Evolutionary conservation across 2,888 invertebrate species (phyloP).

Genomic region (Brachylomia viminalis): DNA sequence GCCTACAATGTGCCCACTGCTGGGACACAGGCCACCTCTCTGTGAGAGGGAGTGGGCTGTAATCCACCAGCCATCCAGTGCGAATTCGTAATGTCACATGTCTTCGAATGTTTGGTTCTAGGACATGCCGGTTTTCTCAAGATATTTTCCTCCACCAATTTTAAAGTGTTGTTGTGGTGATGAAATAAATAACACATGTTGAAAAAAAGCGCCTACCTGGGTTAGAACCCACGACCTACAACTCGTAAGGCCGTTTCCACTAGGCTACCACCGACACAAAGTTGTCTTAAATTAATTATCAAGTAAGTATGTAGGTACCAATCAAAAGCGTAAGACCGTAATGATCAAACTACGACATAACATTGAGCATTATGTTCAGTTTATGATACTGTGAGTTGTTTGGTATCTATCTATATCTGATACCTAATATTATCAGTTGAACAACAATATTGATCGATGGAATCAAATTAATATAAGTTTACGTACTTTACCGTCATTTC

Average conservation of each 20-base stretch:
- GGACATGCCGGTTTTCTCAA: not conserved
- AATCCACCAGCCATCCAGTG: not conserved
- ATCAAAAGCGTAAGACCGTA: not conserved
- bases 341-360: not conserved
- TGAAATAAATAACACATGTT: not conserved
- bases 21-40: not conserved
- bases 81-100: not conserved
- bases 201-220: not conserved
- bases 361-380: slow-evolving; percentile 4
- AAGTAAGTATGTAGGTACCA: not conserved
- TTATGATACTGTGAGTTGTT: not conserved
- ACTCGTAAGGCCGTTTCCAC: not conserved
- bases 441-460: not conserved
- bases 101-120: not conserved
- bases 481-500: not conserved
- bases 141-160: not conserved
- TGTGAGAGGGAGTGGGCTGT: not conserved
- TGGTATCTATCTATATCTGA: not conserved
- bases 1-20: not conserved
- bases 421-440: slow-evolving; percentile 3
- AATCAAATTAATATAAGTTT: not conserved
- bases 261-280: not conserved
- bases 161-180: not conserved
- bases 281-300: not conserved
- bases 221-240: not conserved